Evolutionary conservation across 1,140 invertebrate species (phyloP).

Genomic region (Drosophila kepulauana): DNA sequence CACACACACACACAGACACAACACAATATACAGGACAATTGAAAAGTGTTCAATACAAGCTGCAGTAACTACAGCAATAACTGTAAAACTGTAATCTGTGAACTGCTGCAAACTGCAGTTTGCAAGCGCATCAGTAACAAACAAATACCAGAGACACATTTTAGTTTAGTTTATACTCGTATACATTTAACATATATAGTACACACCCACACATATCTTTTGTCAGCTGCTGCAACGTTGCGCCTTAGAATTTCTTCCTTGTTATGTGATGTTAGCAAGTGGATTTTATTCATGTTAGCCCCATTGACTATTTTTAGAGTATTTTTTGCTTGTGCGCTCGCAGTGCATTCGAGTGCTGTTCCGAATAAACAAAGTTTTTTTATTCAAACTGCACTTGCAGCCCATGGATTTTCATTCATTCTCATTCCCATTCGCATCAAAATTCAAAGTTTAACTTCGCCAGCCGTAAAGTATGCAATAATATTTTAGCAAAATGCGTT

Average conservation of each 20-base stretch:
- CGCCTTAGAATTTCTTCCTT: conserved; percentile 57
- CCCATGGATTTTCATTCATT: conserved; percentile 4
- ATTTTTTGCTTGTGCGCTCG: conserved; percentile 37
- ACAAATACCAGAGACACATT: conserved; percentile 36
- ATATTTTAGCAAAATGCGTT: background rate
- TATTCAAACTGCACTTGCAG: conserved; percentile 34
- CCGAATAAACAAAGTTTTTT: conserved; percentile 70
- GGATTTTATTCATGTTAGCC: conserved; percentile 63
- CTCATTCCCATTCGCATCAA: background rate
- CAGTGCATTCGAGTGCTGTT: conserved; percentile 39
- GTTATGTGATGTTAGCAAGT: conserved; percentile 68
- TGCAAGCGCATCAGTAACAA: conserved; percentile 2
- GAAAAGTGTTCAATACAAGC: conserved; percentile 27
- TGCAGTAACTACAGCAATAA: background rate
- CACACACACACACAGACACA: background rate
- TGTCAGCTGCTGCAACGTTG: conserved; percentile 39
- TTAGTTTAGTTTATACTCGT: conserved; percentile 45
- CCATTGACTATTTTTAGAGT: conserved; percentile 55
- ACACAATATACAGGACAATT: conserved; percentile 14
- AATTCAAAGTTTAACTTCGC: background rate
- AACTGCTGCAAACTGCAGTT: conserved; percentile 2
- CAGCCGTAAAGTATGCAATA: conserved; percentile 26
- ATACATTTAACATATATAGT: conserved; percentile 27
- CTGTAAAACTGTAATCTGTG: background rate
- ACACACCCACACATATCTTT: conserved; percentile 44